Base-by-base conservation (phyloP, 2,888 invertebrate species). In the Apamea crenata region DNA sequence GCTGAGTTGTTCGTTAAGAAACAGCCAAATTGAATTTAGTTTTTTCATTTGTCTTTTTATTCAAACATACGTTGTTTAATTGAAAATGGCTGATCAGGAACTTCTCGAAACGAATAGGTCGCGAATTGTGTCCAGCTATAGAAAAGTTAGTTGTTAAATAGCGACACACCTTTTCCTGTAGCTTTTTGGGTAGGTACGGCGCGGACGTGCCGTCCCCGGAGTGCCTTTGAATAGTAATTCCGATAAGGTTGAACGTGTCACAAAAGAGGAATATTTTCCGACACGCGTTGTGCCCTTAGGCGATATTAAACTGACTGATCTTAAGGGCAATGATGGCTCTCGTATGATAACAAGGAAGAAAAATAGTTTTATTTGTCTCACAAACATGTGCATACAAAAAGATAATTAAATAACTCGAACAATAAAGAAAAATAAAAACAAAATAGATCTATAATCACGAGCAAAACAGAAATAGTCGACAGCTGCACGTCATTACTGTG, bases 161-260 rank as follows among this genome's bases (percentile, higher is more conserved):
- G 44, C 16, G 69, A 70, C 70, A 81, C 81, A 85, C 77, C 67
- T 84, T 83, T 77, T 36, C 50, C 40, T 50, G 59, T 61, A 76
- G 36, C 63, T 82, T 70, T 80, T 87, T 78, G 74, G 32, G 76
- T 59, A 74, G 32, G 71, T 63, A 74, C 12, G 25, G 53, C 29
- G 16, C 50, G 77, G 82, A 82, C 77, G 71, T 81, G 76, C 44
- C 66, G 76, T 78, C 78, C 80, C 85, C 12, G 59, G 68, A 78
- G 78, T 67, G 25, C 63, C 67, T 67, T 80, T 85, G 80, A 82
- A 85, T 82, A 82, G 80, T 87, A 85, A 85, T 85, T 80, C 61
- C 50, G 77, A 82, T 87, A 82, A 82, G 78, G 87, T 61, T 72
- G 67, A 78, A 82, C 72, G 77, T 85, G 74, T 61, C 74, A 82